A percentile compares a stretch with the other conserved stretches of the same genome.
Evolutionary conservation across 2,113 vertebrate species (phyloP).

Genomic region (Ammodytes marinus): DNA sequence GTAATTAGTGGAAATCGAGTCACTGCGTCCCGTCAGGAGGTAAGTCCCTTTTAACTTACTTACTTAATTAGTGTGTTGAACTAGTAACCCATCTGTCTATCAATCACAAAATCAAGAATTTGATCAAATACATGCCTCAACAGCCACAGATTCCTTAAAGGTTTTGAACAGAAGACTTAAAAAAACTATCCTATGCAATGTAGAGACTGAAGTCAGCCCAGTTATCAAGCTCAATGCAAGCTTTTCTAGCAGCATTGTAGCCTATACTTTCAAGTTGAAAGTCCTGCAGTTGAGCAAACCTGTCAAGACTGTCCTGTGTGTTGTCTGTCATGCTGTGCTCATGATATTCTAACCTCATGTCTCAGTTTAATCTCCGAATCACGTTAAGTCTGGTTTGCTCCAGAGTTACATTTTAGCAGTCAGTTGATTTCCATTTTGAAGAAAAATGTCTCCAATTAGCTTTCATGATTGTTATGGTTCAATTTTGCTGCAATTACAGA

Average conservation of each 20-base stretch:
- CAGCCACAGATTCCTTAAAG: background rate
- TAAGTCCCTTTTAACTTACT: background rate
- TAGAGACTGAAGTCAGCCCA: background rate
- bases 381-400: slow-evolving; percentile 63
- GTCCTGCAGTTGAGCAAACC: background rate
- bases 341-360: slow-evolving; percentile 67
- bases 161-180: background rate
- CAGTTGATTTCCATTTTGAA: slow-evolving; percentile 74
- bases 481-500: background rate
- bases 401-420: slow-evolving; percentile 64
- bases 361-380: slow-evolving; percentile 74
- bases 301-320: background rate
- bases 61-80: background rate
- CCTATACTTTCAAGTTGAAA: background rate
- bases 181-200: too few species aligned
- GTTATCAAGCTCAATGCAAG: background rate
- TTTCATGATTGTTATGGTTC: background rate
- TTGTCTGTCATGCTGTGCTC: slow-evolving; percentile 17
- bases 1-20: background rate
- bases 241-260: background rate
- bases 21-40: background rate
- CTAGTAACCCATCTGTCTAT: background rate
- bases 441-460: background rate
- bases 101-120: background rate
- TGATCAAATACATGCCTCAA: background rate